Evolutionary conservation across 2,888 invertebrate genomes (phyloP), one percentile per base, ranked within the genome.

Genomic region (Synanthedon andrenaeformis): DNA sequence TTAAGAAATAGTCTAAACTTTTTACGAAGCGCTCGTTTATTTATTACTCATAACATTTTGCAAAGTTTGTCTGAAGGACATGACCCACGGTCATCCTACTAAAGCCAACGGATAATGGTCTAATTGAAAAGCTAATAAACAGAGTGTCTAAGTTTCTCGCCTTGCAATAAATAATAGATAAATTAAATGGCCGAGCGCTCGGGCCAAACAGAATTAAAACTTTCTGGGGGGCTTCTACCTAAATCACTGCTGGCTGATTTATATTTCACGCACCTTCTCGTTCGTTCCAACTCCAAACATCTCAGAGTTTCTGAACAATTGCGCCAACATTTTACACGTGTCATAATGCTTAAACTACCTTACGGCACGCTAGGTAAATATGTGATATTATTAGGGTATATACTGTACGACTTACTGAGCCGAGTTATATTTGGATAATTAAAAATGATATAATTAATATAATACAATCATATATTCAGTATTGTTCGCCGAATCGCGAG

Each of bases 161-260:
- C 64, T 70, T 61, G 71, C 70, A 65, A 77, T 80, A 81, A 81
- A 80, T 80, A 82, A 80, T 81, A 79, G 78, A 81, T 77, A 77
- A 79, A 79, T 78, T 74, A 79, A 78, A 81, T 74, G 75, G 72
- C 67, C 63, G 63, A 65, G 69, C 67, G 67, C 67, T 60, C 62
- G 68, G 66, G 69, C 70, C 70, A 77, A 81, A 80, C 76, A 76
- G 75, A 82, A 82, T 81, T 82, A 81, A 82, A 82, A 81, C 73
- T 82, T 83, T 79, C 73, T 71, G 74, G 74, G 64, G 73, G 72
- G 73, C 69, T 76, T 74, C 76, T 45, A 71, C 80, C 74, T 80
- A 80, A 82, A 82, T 82, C 81, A 82, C 74, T 67, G 72, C 65
- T 64, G 70, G 64, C 72, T 82, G 79, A 82, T 82, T 80, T 82